Base-by-base conservation (phyloP, 2,113 vertebrate species). In the Pycnonotus jocosus region DNA sequence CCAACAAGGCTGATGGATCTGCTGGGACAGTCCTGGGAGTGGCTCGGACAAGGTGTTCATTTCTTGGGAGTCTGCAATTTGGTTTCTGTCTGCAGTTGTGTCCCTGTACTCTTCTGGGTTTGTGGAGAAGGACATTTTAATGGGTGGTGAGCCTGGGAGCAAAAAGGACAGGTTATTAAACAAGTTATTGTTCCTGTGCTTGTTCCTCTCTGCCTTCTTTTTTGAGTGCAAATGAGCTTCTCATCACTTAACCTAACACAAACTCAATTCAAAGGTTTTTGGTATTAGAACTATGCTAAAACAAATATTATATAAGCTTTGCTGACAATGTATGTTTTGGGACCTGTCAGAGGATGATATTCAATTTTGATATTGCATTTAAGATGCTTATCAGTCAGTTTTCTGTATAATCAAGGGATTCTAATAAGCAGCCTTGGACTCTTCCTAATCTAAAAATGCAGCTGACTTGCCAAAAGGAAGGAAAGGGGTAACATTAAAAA, bases 401-500 rank as follows among this genome's bases (percentile, higher is more conserved):
- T 85, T 90, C 48, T 54, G 8, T 22, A 30, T 60, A 88, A 74
- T 24, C 88, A 33, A 42, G 16, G 7, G 24, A 22, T 65, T 91
- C 21, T 65, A 66, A 86, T 66, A 12, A 61, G 20, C 23, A 65
- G 19, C 12, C n/a, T 64, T 42, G 19, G 35, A 73, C 18, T 69
- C 12, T 45, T 64, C 13, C 4, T 78, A 37, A 69, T 37, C 5
- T 15, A 77, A 57, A 76, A 70, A 31, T 23, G 11, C 97, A 35
- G 97, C 97, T 5, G 98, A 98, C 97, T 98, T 98, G 81, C 96
- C 8, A 60, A 68, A 88, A 72, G 4, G 11, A 61, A 58, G 6
- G 5, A 48, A 64, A 81, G 2, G 2, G 4, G 2, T 68, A 62
- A 53, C 19, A 6, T 3, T 62, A 15, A 25, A 48, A 80, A 81